A percentile compares a stretch with the other conserved stretches of the same genome.
Evolutionary conservation across 2,888 invertebrate genomes (phyloP).

Genomic region (Palloptera scutellata): DNA sequence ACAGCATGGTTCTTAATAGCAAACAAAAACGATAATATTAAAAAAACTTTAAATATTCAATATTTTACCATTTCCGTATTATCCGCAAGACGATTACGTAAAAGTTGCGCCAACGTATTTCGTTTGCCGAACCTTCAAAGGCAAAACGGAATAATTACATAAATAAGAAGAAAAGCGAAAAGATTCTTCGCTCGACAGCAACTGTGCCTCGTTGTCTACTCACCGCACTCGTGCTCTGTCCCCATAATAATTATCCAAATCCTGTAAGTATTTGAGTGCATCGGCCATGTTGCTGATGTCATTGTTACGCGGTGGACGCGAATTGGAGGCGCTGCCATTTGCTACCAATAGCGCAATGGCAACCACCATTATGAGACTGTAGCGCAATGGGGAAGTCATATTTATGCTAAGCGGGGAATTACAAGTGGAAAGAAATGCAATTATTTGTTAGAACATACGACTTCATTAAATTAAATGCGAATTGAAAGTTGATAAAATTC

Average conservation of each 20-base stretch:
- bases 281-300: constrained; percentile 72
- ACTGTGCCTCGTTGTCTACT: not conserved
- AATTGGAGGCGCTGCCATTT: constrained; percentile 53
- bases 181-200: not conserved
- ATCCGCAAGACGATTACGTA: constrained; percentile 53
- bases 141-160: not conserved
- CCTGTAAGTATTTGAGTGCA: constrained; percentile 73
- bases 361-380: constrained; percentile 46
- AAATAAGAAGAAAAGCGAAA: too few species aligned
- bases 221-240: constrained; percentile 75
- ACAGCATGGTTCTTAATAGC: constrained; percentile 43
- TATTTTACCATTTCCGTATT: constrained; percentile 46
- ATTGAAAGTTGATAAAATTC: too few species aligned
- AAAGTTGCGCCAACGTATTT: constrained; percentile 48
- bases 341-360: constrained; percentile 47
- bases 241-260: constrained; percentile 73
- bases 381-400: constrained; percentile 43
- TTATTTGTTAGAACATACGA: too few species aligned
- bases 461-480: too few species aligned
- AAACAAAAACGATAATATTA: not conserved
- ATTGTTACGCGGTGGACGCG: constrained; percentile 63
- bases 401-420: constrained; percentile 25
- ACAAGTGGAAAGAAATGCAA: not conserved
- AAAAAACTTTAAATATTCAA: not conserved
- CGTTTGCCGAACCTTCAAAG: constrained; percentile 59